These are phyloP conservation scores for Sminthurides aquaticus DNA, from an alignment of 2,888 invertebrate genomes.

Conservation along the genomic window DNA sequence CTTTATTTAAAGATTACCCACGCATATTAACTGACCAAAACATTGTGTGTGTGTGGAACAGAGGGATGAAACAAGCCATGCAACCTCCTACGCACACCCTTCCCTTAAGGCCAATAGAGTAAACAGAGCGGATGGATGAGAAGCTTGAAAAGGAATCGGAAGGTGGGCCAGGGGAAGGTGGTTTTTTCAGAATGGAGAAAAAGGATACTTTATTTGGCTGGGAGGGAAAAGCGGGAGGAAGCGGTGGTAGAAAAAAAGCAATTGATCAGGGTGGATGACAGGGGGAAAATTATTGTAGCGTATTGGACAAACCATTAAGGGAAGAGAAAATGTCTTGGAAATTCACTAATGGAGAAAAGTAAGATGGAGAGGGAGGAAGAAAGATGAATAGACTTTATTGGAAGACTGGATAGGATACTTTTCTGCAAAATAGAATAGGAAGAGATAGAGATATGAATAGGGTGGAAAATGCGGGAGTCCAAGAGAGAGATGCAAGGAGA, in stretches of 20 bases:
- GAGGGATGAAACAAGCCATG: too few species aligned
- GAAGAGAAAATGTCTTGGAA: background rate
- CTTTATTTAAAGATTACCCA: background rate
- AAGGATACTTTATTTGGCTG: too few species aligned
- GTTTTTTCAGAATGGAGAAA: too few species aligned
- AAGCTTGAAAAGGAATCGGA: background rate
- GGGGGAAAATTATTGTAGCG: background rate
- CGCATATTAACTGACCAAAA: conserved; percentile 5
- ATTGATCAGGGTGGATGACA: background rate
- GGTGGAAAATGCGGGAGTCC: too few species aligned
- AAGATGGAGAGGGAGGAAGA: background rate
- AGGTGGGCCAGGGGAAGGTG: background rate
- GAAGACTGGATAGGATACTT: background rate
- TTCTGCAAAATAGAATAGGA: background rate
- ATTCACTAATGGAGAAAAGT: background rate
- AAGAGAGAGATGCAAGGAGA: too few species aligned
- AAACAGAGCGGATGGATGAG: too few species aligned
- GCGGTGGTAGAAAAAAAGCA: too few species aligned
- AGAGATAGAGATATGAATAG: too few species aligned
- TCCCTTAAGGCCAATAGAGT: background rate
- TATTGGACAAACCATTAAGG: background rate
- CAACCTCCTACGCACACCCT: background rate
- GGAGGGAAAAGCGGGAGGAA: too few species aligned
- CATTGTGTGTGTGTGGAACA: background rate
- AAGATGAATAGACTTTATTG: background rate